These are phyloP conservation scores for Vidua macroura DNA, from an alignment of 2,113 vertebrate species.

Conservation along the genomic window DNA sequence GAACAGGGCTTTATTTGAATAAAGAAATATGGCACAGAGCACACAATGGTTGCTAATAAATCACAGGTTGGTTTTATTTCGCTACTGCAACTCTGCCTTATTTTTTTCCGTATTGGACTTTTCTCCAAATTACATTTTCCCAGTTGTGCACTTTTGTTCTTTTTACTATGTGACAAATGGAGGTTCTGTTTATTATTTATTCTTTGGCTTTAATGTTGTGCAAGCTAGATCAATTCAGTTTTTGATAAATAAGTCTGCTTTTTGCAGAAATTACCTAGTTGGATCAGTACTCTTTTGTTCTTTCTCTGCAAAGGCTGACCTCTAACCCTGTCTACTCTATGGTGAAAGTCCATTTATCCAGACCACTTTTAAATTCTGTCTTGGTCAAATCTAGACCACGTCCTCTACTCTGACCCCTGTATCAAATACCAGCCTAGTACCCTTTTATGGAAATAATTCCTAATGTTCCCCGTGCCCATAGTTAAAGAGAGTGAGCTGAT, in stretches of 20 bases:
- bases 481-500: neutral
- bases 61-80: conserved; percentile 23
- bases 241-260: conserved; percentile 61
- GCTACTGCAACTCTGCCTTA: conserved; percentile 5
- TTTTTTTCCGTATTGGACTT: neutral
- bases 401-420: conserved; percentile 2
- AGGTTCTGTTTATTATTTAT: conserved; percentile 64
- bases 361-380: conserved; percentile 23
- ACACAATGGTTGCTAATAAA: conserved; percentile 46
- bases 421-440: neutral
- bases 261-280: conserved; percentile 59
- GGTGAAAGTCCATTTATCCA: conserved; percentile 53
- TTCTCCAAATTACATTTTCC: conserved; percentile 55
- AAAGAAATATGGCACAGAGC: conserved; percentile 28
- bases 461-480: neutral
- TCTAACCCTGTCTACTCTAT: conserved; percentile 34
- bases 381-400: conserved; percentile 21
- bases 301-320: conserved; percentile 36
- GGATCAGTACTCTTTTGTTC: conserved; percentile 45
- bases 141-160: conserved; percentile 46
- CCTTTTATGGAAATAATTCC: conserved; percentile 9
- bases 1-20: conserved; percentile 26
- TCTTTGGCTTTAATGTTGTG: conserved; percentile 50
- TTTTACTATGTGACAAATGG: conserved; percentile 55
- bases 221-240: conserved; percentile 45